Evolutionary conservation across 1,140 invertebrate species (phyloP), one percentile per base, ranked within the genome.

Genomic region (Diploscapter pachys): DNA sequence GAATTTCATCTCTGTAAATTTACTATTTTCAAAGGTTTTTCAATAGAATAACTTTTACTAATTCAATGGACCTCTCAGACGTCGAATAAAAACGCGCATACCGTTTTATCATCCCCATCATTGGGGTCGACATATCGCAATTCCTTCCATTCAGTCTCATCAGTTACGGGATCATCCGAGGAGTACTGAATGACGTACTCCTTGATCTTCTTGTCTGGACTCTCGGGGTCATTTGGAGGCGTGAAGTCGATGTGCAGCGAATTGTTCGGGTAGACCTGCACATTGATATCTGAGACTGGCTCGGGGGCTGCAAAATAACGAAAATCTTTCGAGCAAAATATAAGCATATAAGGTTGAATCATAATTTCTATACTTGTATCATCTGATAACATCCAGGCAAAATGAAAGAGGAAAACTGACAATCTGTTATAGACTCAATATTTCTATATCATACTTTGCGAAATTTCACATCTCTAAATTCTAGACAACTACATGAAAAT

Each of bases 121-220:
- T 81, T 76, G 1, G 79, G 75, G 55, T 78, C 65, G 8, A 70
- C 73, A 66, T 75, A 83, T 49, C 63, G 78, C 57, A 85, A 52
- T 63, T 85, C 83, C 48, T 83, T 85, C 83, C 83, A 85, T 52
- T 78, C 78, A 53, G 84, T 77, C 5, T 79, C 80, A 50, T 85
- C 84, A 8, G 71, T 64, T 48, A 61, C 48, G 4, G 84, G 83
- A 68, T 85, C 83, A 49, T 80, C 84, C 5, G 72, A 70, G 0
- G 84, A 85, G 72, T 85, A 85, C 49, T 74, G 71, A 62, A 85
- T 83, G 55, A 81, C 77, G 67, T 80, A 85, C 64, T 79, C 79
- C 59, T 76, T 80, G 49, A 85, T 80, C 50, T 82, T 83, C 61
- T 84, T 85, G 52, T 63, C 72, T 13, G 72, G 72, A 63, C 84